Percentiles rank a stretch among this genome's conserved stretches.
Evolutionary conservation across 2,113 vertebrate genomes (phyloP).

Genomic region (Eurypyga helias): DNA sequence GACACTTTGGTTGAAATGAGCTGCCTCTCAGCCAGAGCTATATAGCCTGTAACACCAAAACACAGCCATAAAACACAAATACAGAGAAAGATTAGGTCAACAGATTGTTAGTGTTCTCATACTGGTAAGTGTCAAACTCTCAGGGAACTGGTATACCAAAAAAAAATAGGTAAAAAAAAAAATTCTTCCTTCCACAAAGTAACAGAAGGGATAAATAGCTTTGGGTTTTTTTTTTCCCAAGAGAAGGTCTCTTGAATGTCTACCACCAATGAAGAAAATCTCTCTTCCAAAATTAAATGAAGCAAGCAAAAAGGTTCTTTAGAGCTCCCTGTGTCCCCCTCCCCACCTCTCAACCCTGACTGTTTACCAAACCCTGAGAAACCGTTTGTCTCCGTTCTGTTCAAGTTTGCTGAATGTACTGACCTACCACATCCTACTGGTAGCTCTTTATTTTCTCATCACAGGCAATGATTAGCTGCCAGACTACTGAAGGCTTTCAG

Average conservation of each 20-base stretch:
- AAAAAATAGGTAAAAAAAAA: neutral
- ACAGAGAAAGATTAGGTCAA: neutral
- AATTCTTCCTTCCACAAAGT: neutral
- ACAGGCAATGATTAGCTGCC: neutral
- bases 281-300: neutral
- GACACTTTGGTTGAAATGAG: neutral
- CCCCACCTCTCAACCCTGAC: neutral
- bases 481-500: neutral
- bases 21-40: neutral
- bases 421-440: neutral
- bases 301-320: neutral
- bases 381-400: neutral
- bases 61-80: neutral
- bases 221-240: neutral
- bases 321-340: neutral
- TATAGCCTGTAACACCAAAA: neutral
- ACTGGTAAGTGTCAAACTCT: neutral
- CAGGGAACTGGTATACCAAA: neutral
- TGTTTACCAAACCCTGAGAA: neutral
- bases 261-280: neutral
- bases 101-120: neutral
- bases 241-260: neutral
- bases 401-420: neutral
- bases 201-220: neutral
- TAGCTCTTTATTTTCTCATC: neutral